Evolutionary conservation across 2,797 vertebrate genomes (phyloP), one percentile per base, ranked within the genome.

Genomic region (Valencia hispanica): DNA sequence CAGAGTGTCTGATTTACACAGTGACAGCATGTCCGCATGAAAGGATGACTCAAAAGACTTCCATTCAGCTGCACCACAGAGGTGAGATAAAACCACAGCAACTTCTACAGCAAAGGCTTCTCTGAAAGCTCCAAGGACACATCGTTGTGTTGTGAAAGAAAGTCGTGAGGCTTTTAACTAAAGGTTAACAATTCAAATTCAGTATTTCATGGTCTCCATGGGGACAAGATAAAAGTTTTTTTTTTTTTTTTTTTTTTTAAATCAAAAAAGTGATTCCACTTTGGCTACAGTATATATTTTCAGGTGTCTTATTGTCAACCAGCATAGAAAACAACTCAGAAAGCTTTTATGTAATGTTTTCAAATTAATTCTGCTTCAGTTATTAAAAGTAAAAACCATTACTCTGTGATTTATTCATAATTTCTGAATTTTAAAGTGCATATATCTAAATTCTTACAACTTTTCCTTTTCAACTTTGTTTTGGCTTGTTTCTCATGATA

Each of bases 101-200:
- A 85, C 86, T 85, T 66, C 63, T 41, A 66, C 14, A 36, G 34
- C 63, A 25, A 74, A 82, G 66, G 78, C 74, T 86, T 75, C 55
- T 2, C 78, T 80, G 45, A 85, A 91, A 68, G 82, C 84, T 76
- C 75, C 89, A 89, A 91, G 90, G 91, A 83, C 70, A 12, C 39
- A 10, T 66, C 81, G 82, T 86, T 89, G 75, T 87, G 71, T 70
- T 18, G 53, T 1, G 0, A 79, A 57, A 88, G 74, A 86, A 85
- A 81, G 74, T 70, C 74, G 75, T 34, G 0, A 75, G 70, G 77
- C 84, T 77, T 82, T 87, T 71, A 83, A 57, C 75, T 73, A 77
- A 88, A 91, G 90, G 86, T 91, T 83, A 91, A 85, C 80, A 76
- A 78, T 79, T 79, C 45, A 73, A 81, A 89, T 74, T 74, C 74